Evolutionary conservation across 2,797 vertebrate species (phyloP).

Genomic region (Anisognathus igniventris): DNA sequence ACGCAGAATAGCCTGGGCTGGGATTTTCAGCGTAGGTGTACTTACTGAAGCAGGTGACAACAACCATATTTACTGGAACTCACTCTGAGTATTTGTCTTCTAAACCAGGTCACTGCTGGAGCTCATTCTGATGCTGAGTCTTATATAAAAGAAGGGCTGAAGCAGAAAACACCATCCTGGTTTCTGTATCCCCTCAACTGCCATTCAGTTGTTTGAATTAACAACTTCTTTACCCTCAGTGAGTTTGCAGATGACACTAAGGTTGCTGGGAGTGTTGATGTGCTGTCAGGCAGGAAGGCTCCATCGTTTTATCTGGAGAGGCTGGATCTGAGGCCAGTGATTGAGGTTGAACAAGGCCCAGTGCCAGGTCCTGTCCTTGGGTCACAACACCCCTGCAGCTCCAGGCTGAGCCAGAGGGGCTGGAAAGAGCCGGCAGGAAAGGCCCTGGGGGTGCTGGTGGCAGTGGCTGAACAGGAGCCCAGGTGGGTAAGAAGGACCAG

Average conservation of each 20-base stretch:
- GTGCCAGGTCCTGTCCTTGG: rapidly evolving
- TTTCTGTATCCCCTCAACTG: not conserved
- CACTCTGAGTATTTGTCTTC: not conserved
- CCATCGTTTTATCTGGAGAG: not conserved
- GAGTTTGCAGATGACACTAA: not conserved
- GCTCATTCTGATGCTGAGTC: not conserved
- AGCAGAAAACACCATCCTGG: not conserved
- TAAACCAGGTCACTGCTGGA: not conserved
- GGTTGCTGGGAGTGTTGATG: not conserved
- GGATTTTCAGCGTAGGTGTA: not conserved
- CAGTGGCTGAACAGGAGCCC: not conserved
- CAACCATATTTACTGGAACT: not conserved
- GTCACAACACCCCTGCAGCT: not conserved
- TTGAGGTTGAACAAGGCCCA: not conserved
- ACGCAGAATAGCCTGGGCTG: not conserved
- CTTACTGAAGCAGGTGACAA: not conserved
- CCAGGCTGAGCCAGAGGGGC: not conserved
- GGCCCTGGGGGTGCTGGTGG: not conserved
- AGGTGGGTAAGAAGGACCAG: not conserved
- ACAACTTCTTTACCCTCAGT: not conserved
- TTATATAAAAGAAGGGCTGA: not conserved
- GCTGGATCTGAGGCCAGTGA: rapidly evolving
- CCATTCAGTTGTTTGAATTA: not conserved
- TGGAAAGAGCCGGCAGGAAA: not conserved
- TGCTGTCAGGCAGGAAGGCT: not conserved